Percentiles rank a stretch among this genome's conserved stretches.
Evolutionary conservation across 2,888 invertebrate species (phyloP).

Genomic region (Mythimna impura): DNA sequence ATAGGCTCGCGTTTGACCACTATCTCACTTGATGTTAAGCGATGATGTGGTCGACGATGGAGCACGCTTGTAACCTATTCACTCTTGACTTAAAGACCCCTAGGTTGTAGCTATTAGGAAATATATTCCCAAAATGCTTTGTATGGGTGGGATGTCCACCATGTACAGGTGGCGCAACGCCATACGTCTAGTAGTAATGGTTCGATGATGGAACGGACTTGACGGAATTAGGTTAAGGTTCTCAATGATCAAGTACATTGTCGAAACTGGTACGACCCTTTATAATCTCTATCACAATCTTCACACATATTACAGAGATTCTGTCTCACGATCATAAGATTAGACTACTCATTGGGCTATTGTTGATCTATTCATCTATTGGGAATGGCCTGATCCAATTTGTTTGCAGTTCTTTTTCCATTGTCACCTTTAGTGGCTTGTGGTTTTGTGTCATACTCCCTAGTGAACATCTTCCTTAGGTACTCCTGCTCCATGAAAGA

Average conservation of each 20-base stretch:
- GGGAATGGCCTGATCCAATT: not conserved
- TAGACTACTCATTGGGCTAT: conserved; percentile 2
- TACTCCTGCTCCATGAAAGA: not conserved
- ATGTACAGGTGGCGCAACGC: no score
- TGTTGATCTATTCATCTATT: conserved; percentile 25
- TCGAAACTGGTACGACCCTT: not conserved
- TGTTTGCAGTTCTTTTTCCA: not conserved
- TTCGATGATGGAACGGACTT: no score
- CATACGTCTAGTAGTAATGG: no score
- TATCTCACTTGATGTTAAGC: no score
- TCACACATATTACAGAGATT: not conserved
- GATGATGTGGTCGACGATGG: no score
- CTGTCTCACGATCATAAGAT: conserved; percentile 18
- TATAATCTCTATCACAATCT: not conserved
- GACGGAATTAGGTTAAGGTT: no score
- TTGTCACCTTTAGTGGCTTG: conserved; percentile 10
- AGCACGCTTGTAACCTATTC: no score
- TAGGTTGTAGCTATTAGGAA: no score
- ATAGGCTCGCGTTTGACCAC: not conserved
- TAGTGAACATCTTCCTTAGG: not conserved
- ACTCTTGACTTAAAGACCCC: no score
- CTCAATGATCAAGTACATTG: no score
- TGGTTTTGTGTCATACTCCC: not conserved
- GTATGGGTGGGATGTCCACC: no score
- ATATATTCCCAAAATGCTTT: no score